These are phyloP conservation scores for Labeo calbasu DNA, from an alignment of 2,797 vertebrate genomes.

Conservation along the genomic window DNA sequence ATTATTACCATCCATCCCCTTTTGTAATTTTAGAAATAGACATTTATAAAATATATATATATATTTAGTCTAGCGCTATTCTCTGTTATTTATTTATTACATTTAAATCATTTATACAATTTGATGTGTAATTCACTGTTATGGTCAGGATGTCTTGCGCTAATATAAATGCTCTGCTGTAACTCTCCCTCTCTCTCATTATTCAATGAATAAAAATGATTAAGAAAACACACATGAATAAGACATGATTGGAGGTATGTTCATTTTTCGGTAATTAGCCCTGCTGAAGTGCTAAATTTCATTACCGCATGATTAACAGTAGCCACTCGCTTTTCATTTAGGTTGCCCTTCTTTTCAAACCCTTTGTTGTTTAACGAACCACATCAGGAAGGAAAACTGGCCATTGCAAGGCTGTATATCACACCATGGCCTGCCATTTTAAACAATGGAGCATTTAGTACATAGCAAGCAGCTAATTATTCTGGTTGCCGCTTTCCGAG, in stretches of 20 bases:
- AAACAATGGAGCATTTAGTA: conserved; percentile 65
- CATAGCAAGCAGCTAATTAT: conserved; percentile 70
- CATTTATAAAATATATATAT: too few relatives aligned
- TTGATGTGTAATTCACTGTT: background rate
- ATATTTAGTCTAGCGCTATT: background rate
- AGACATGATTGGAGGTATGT: conserved; percentile 3
- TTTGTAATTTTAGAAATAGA: background rate
- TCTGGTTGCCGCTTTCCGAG: conserved; percentile 65
- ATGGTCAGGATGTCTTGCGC: background rate
- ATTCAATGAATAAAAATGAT: conserved; percentile 1
- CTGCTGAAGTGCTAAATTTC: conserved; percentile 27
- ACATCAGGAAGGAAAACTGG: conserved; percentile 6
- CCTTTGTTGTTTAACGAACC: conserved; percentile 16
- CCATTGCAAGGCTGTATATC: conserved; percentile 62
- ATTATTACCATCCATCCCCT: conserved; percentile 1
- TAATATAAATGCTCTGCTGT: background rate
- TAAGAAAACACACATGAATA: conserved; percentile 15
- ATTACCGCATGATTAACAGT: conserved; percentile 31
- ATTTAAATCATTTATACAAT: background rate
- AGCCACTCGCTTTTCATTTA: conserved; percentile 12
- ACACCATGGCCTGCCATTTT: conserved; percentile 66
- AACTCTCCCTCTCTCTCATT: background rate
- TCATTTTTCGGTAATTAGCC: conserved; percentile 43
- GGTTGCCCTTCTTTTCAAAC: background rate
- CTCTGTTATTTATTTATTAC: background rate